phyloP scores from a whole-genome alignment of 2,797 vertebrate species.

The Threskiornis aethiopicus region DNA sequence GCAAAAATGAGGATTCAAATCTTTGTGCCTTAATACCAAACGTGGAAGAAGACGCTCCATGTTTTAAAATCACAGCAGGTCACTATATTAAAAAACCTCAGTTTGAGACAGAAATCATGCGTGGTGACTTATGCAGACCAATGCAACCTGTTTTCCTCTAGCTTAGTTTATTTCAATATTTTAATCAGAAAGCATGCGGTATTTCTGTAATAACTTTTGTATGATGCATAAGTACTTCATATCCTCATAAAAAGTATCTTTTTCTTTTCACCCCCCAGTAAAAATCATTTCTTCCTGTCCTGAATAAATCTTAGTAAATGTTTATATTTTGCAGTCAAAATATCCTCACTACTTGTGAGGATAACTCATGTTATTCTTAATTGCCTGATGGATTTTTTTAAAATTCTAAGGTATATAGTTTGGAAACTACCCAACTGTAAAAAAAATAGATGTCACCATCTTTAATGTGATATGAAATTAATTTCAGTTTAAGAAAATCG shows the following conservation, averaged over 20 bases:
- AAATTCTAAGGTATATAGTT: neutral
- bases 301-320: neutral
- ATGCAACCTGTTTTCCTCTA: neutral
- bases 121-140: neutral
- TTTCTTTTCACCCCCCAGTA: neutral
- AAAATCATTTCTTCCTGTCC: neutral
- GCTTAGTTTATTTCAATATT: neutral
- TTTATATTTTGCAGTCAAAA: constrained; percentile 15
- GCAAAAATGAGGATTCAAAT: neutral
- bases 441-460: neutral
- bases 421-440: neutral
- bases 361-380: neutral
- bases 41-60: neutral
- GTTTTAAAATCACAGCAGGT: neutral
- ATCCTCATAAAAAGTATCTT: neutral
- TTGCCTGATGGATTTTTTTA: neutral
- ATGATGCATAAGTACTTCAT: neutral
- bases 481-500: neutral
- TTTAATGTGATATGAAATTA: neutral
- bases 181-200: neutral
- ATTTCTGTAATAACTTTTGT: neutral
- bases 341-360: neutral
- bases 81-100: neutral
- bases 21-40: neutral
- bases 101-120: neutral